Evolutionary conservation across 1,140 invertebrate species (phyloP).

Genomic region (Eulimnadia texana): DNA sequence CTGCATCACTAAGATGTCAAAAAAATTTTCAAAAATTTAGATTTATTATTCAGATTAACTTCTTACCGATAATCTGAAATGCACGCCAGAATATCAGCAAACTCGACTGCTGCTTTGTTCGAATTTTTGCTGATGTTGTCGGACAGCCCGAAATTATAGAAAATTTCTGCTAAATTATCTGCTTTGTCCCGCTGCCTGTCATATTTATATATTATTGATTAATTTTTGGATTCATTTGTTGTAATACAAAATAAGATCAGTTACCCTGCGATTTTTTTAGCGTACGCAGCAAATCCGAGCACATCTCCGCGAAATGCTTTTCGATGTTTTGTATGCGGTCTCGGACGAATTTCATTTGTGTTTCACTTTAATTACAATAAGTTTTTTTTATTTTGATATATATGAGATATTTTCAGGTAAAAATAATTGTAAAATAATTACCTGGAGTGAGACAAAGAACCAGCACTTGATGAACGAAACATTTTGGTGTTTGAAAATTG

Average conservation of each 20-base stretch:
- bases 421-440: background rate
- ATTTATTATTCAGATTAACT: too few relatives aligned
- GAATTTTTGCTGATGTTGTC: constrained; percentile 14
- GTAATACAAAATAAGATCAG: background rate
- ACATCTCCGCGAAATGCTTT: constrained; percentile 14
- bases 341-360: constrained; percentile 4
- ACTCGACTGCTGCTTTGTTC: constrained; percentile 4
- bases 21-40: too few relatives aligned
- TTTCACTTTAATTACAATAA: constrained; percentile 4
- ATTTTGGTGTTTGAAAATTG: constrained; percentile 1
- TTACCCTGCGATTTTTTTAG: constrained; percentile 14
- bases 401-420: background rate
- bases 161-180: constrained; percentile 4
- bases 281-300: constrained; percentile 1
- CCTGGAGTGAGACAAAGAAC: constrained; percentile 8
- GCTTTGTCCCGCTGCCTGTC: constrained; percentile 11
- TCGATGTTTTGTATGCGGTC: constrained; percentile 6
- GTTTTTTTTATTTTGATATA: background rate
- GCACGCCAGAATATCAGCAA: background rate
- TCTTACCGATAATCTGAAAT: constrained; percentile 12
- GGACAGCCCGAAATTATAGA: constrained; percentile 3
- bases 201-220: background rate
- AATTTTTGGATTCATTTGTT: too few relatives aligned
- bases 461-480: constrained; percentile 14
- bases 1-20: background rate